Percentiles rank a stretch among this genome's conserved stretches.
These are phyloP conservation scores for Oryctes rhinoceros DNA, from an alignment of 1,140 invertebrate genomes.

Conservation along the genomic window DNA sequence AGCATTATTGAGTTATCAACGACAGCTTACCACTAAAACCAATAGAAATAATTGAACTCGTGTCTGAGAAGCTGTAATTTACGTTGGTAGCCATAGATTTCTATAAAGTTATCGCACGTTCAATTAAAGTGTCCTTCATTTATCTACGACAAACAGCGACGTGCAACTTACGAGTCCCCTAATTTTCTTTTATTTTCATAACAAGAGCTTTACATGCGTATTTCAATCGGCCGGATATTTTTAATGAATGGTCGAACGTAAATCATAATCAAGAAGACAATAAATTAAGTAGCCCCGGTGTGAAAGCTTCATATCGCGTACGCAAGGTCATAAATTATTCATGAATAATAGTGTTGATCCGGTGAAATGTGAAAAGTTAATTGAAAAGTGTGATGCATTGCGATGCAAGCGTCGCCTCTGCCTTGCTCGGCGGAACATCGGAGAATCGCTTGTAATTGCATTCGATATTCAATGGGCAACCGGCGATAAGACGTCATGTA, in stretches of 20 bases:
- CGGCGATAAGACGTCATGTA: neutral
- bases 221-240: neutral
- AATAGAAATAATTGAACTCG: neutral
- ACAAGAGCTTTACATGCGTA: neutral
- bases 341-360: conserved; percentile 1
- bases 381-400: conserved; percentile 5
- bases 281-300: conserved; percentile 3
- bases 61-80: neutral
- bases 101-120: neutral
- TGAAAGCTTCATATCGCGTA: neutral
- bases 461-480: neutral
- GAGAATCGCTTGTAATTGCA: too few species aligned
- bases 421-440: neutral
- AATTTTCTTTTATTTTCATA: neutral
- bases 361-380: conserved; percentile 2
- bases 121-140: conserved; percentile 6
- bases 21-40: neutral
- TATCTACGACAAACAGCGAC: neutral
- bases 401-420: neutral
- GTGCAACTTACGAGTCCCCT: neutral
- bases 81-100: neutral
- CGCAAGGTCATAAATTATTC: neutral
- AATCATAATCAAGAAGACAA: conserved; percentile 19
- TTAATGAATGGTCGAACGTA: conserved; percentile 7
- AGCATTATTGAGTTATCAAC: neutral